These are phyloP conservation scores for Gibbula magus DNA, from an alignment of 2,888 invertebrate species.

Conservation along the genomic window DNA sequence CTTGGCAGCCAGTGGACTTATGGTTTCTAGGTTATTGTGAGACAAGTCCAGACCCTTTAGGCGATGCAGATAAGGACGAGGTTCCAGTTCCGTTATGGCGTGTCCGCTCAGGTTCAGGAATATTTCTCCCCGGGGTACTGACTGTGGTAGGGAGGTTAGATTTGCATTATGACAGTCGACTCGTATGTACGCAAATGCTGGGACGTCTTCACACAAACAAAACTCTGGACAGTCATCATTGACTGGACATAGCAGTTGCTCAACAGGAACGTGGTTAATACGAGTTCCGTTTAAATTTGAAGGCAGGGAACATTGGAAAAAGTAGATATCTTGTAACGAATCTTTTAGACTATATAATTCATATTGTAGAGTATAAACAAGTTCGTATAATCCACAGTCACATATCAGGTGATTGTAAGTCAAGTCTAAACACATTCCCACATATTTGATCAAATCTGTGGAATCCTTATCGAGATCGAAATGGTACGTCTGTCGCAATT, in stretches of 20 bases:
- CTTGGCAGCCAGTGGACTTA: background rate
- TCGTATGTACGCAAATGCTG: background rate
- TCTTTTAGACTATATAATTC: no score
- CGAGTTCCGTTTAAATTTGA: no score
- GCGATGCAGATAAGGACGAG: background rate
- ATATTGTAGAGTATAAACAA: no score
- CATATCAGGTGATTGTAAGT: no score
- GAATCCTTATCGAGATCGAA: no score
- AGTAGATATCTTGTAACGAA: no score
- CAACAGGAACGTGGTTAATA: no score
- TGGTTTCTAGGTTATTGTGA: background rate
- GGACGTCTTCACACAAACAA: background rate
- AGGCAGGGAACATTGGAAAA: no score
- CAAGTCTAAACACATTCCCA: no score
- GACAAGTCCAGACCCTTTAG: background rate
- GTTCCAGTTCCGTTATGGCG: background rate
- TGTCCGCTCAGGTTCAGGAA: background rate
- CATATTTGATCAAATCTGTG: no score
- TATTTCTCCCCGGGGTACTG: background rate
- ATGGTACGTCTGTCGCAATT: no score
- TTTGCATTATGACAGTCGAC: background rate
- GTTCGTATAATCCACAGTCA: no score
- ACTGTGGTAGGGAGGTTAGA: background rate
- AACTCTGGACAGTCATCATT: background rate
- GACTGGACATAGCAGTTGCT: background rate